Base-by-base conservation (phyloP, 2,888 invertebrate species). In the Xanthia icteritia region DNA sequence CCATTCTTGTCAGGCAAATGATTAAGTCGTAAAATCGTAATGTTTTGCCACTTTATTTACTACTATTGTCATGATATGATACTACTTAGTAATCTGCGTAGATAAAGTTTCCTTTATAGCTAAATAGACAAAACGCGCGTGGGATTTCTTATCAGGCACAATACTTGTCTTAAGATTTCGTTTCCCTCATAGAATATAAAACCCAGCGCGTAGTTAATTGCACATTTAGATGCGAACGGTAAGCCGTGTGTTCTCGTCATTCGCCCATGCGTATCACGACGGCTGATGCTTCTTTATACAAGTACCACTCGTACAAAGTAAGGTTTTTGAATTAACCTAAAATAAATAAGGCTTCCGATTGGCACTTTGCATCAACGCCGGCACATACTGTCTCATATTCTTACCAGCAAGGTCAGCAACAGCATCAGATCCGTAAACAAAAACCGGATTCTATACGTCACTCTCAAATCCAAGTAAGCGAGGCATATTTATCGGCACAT, bases 321-420 rank as follows among this genome's bases (percentile, higher is more conserved):
- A 51, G 23, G 5, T 39, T 77, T 77, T 48, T 67, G n/a, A 68
- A 71, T 77, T 69, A 84, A 79, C 20, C 42, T 73, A 66, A 77
- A 79, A 68, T 71, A 17, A 81, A 76, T 66, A 73, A 66, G 79
- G 73, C 77, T 86, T 75, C 77, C 76, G 73, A 81, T 84, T 82
- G 84, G 70, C 71, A 82, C 84, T 84, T 78, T 79, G 80, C 83
- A 82, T 77, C 81, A 81, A 79, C 80, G 60, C 75, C 83, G 84
- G 84, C 77, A 85, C 84, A 89, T 85, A 91, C 73, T 86, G 79
- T 89, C 88, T 87, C 79, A 85, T 82, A 68, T 81, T 93, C 94
- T 94, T 94, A 94, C 94, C 95, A 90, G 89, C 94, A 95, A 95
- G 95, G 95, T 93, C 93, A 91, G 81, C 88, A 90, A 90, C 92